Evolutionary conservation across 1,140 invertebrate species (phyloP).

Genomic region (Coelopa frigida): DNA sequence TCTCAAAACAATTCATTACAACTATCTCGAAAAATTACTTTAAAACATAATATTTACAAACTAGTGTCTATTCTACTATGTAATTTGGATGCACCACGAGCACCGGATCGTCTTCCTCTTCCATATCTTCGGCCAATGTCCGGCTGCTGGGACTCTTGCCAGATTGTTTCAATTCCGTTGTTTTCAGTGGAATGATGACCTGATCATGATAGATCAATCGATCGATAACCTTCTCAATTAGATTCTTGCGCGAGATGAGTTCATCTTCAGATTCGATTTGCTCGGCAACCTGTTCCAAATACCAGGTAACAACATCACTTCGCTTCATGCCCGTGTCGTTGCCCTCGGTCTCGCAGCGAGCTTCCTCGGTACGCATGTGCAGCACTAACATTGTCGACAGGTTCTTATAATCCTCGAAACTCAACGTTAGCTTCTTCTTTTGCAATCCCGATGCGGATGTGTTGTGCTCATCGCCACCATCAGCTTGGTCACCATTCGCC

Average conservation of each 20-base stretch:
- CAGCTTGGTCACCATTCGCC: conserved; percentile 5
- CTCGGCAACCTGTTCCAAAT: conserved; percentile 81
- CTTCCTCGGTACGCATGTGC: conserved; percentile 81
- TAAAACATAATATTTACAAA: not conserved
- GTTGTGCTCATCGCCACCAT: conserved; percentile 12
- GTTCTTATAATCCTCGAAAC: conserved; percentile 91
- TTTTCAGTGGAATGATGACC: conserved; percentile 82
- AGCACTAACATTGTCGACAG: conserved; percentile 87
- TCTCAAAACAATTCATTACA: not conserved
- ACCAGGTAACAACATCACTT: conserved; percentile 89
- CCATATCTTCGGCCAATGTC: conserved; percentile 20
- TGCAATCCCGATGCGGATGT: conserved; percentile 13
- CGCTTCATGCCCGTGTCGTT: conserved; percentile 60
- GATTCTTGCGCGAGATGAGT: conserved; percentile 75
- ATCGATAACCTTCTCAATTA: conserved; percentile 95
- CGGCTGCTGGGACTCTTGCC: conserved; percentile 39
- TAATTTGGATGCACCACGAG: conserved; percentile 96
- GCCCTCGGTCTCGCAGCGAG: conserved; percentile 57
- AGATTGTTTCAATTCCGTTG: conserved; percentile 53
- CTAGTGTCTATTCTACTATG: conserved; percentile 57
- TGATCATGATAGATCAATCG: conserved; percentile 87
- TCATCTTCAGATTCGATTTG: conserved; percentile 89
- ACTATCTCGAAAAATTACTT: not conserved
- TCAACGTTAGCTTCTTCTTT: conserved; percentile 83
- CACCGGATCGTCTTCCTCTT: conserved; percentile 71